A percentile compares a stretch with the other conserved stretches of the same genome.
phyloP scores from a whole-genome alignment of 2,888 invertebrate genomes.

The Limnephilus auricula region DNA sequence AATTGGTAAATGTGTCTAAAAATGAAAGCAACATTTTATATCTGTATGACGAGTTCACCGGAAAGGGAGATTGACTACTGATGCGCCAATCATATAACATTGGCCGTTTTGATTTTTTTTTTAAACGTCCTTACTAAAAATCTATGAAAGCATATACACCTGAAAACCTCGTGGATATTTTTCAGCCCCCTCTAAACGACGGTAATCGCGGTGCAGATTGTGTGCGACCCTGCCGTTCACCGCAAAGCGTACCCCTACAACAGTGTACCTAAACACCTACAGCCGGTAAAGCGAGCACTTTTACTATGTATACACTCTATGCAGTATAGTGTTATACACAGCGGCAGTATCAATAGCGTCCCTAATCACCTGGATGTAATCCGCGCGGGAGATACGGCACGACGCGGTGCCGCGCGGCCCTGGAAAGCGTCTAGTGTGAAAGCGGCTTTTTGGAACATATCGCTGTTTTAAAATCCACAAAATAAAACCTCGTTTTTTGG shows the following conservation, averaged over 20 bases:
- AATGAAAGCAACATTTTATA: too few species aligned
- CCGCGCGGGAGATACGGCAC: slow-evolving; percentile 27
- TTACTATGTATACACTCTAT: not conserved
- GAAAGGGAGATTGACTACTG: too few species aligned
- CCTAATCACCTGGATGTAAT: slow-evolving; percentile 37
- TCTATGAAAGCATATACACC: too few species aligned
- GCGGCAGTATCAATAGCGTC: slow-evolving; percentile 6
- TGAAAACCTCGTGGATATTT: not conserved
- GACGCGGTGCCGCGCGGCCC: not conserved
- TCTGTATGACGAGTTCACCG: too few species aligned
- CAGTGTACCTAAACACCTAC: too few species aligned
- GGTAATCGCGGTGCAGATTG: slow-evolving; percentile 22
- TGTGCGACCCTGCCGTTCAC: slow-evolving; percentile 10
- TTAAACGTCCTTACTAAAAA: too few species aligned
- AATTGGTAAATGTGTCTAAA: too few species aligned
- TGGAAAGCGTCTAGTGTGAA: not conserved
- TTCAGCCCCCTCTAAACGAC: not conserved
- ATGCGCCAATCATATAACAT: too few species aligned
- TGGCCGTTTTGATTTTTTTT: too few species aligned
- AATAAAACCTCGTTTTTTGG: not conserved
- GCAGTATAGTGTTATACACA: not conserved
- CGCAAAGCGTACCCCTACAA: not conserved
- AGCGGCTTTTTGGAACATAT: not conserved
- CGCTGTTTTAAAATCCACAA: not conserved
- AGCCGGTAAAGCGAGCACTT: not conserved